Conservation (phyloP, 2,113 vertebrate species). For the Thamnophis sirtalis region DNA sequence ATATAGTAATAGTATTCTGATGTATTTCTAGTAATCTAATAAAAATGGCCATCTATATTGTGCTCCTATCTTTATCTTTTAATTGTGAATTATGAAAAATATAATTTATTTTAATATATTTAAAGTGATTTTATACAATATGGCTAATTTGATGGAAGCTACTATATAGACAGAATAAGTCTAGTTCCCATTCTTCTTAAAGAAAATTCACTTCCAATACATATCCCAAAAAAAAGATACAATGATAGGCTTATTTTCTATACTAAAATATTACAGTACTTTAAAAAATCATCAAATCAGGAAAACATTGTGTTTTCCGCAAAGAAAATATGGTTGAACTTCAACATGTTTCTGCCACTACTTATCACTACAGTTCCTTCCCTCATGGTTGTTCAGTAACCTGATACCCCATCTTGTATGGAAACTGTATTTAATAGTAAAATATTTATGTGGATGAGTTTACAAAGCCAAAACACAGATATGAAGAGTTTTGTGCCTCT, state of each 20-base stretch:
- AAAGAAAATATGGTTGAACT: not conserved
- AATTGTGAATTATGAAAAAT: conserved; percentile 7
- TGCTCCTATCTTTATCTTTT: not conserved
- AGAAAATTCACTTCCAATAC: not conserved
- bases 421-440: not conserved
- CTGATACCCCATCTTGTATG: not conserved
- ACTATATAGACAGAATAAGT: not conserved
- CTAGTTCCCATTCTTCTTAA: not conserved
- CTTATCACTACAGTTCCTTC: not conserved
- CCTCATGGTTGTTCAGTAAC: not conserved
- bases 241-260: not conserved
- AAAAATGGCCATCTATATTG: conserved; percentile 1
- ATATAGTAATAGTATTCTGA: not conserved
- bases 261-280: not conserved
- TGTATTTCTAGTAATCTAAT: not conserved
- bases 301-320: not conserved
- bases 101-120: not conserved
- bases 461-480: too few species aligned
- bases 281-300: conserved; percentile 12
- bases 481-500: not conserved
- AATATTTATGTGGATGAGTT: not conserved
- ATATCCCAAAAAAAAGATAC: not conserved
- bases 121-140: not conserved
- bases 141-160: not conserved
- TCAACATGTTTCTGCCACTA: not conserved